phyloP scores from a whole-genome alignment of 1,140 invertebrate species.

The Stegodyphus dumicola region DNA sequence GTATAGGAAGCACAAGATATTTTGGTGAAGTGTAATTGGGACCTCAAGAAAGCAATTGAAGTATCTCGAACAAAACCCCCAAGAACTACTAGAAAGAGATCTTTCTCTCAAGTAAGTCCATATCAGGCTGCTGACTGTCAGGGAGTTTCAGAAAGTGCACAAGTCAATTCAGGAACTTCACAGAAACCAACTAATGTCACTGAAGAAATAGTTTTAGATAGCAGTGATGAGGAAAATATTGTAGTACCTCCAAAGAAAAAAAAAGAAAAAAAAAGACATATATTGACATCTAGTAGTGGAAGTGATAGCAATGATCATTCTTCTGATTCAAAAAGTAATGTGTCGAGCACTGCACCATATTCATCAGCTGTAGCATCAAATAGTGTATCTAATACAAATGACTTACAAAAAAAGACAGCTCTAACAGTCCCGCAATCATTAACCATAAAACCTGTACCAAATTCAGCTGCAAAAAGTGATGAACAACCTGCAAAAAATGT shows the following conservation, averaged over 20 bases:
- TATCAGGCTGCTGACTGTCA: neutral
- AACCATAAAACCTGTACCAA: slow-evolving; percentile 14
- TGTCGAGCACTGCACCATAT: neutral
- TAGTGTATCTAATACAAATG: neutral
- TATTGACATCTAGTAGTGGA: neutral
- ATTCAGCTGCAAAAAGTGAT: neutral
- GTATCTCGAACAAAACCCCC: neutral
- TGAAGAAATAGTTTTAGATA: slow-evolving; percentile 48
- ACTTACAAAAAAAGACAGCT: neutral
- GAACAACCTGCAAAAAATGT: slow-evolving; percentile 1
- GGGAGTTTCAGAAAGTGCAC: neutral
- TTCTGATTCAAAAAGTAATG: neutral
- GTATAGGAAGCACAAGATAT: slow-evolving; percentile 54
- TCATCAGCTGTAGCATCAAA: neutral
- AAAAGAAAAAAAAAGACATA: too few relatives aligned
- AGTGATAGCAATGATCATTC: neutral
- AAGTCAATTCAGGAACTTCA: neutral
- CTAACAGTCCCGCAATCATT: neutral
- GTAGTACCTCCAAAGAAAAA: too few relatives aligned
- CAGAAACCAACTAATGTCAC: neutral
- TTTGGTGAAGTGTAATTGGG: slow-evolving; percentile 50
- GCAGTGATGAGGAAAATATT: slow-evolving; percentile 38
- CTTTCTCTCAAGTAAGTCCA: neutral
- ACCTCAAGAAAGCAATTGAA: slow-evolving; percentile 27
- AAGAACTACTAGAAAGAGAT: neutral